phyloP scores from a whole-genome alignment of 2,797 vertebrate genomes.

The Cossypha heuglini region DNA sequence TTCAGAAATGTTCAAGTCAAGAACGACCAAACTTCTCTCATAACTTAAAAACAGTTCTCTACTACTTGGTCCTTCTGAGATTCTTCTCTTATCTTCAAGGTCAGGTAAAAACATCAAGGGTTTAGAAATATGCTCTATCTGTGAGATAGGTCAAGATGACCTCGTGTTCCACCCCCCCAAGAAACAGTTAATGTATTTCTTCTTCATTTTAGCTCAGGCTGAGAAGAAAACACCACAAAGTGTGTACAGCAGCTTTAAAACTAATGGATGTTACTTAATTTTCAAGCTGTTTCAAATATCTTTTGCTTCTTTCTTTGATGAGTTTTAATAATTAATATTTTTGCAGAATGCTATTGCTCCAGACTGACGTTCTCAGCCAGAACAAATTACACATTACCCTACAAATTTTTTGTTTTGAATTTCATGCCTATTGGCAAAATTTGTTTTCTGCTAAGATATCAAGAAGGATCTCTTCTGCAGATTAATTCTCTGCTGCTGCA shows the following conservation, averaged over 20 bases:
- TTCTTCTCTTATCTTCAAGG: constrained; percentile 42
- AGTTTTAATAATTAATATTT: not conserved
- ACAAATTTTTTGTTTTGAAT: not conserved
- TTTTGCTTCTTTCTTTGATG: not conserved
- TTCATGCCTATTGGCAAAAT: not conserved
- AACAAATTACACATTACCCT: not conserved
- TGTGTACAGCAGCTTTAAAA: not conserved
- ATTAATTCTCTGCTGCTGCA: not conserved
- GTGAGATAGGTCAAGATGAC: not conserved
- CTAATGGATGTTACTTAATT: not conserved
- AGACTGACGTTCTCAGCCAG: not conserved
- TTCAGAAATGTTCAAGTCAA: not conserved
- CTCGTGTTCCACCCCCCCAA: not conserved
- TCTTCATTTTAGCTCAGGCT: not conserved
- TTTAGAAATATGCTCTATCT: not conserved
- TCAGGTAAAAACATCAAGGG: constrained; percentile 19
- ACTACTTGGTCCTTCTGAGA: not conserved
- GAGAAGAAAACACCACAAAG: not conserved
- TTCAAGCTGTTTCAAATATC: not conserved
- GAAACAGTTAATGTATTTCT: not conserved
- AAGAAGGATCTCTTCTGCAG: not conserved
- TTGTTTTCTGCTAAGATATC: not conserved
- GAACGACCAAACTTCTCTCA: not conserved
- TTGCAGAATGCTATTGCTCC: not conserved
- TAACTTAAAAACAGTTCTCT: not conserved